These are phyloP conservation scores for Drosophila eohydei DNA, from an alignment of 2,888 invertebrate species.

Conservation along the genomic window DNA sequence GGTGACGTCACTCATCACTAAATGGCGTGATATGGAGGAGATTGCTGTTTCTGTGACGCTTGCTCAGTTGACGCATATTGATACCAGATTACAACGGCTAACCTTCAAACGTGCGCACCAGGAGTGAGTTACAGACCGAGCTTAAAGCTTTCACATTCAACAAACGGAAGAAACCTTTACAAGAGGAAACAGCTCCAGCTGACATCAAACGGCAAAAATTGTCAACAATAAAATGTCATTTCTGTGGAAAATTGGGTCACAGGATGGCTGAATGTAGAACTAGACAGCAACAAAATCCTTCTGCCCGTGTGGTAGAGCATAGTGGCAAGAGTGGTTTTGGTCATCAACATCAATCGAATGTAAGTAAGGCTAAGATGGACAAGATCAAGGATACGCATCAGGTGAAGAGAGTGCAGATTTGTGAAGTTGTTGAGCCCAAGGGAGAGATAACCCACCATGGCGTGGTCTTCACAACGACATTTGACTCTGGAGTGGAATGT, in stretches of 20 bases:
- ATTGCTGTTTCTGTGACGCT: constrained; percentile 31
- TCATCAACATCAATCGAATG: background rate
- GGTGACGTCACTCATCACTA: constrained; percentile 4
- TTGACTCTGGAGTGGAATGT: background rate
- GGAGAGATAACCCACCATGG: background rate
- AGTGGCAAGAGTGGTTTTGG: background rate
- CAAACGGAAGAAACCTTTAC: no score
- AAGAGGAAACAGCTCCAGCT: no score
- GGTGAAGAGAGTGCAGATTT: background rate
- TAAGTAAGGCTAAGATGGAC: background rate
- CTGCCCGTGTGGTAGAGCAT: background rate
- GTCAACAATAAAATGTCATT: background rate
- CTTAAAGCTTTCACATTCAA: no score
- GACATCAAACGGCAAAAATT: no score
- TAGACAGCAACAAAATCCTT: background rate
- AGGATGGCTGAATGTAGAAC: background rate
- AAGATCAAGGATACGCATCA: background rate
- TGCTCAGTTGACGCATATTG: constrained; percentile 25
- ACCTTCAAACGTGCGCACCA: constrained; percentile 1
- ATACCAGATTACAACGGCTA: constrained; percentile 25
- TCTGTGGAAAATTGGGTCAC: background rate
- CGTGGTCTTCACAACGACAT: background rate
- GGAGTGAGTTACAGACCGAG: no score
- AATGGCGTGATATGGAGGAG: constrained; percentile 33
- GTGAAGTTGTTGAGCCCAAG: background rate